A percentile compares a stretch with the other conserved stretches of the same genome.
These are phyloP conservation scores for Dipus sagitta DNA, from an alignment of 2,797 vertebrate species.

Conservation along the genomic window DNA sequence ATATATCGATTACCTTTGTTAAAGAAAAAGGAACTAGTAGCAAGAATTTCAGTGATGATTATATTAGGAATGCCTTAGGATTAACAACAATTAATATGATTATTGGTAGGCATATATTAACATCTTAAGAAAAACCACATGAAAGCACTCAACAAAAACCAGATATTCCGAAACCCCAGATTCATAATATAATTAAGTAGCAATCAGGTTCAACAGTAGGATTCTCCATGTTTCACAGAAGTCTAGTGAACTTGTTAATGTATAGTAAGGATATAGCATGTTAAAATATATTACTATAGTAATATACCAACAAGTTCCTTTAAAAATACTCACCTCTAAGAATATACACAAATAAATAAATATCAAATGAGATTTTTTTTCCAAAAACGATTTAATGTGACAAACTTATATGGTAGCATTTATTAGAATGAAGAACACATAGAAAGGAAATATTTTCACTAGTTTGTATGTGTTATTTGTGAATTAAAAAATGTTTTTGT, in stretches of 20 bases:
- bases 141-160: constrained; percentile 42
- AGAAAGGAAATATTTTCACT: not conserved
- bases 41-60: constrained; percentile 61
- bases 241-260: constrained; percentile 8
- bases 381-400: not conserved
- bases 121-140: constrained; percentile 56
- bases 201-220: not conserved
- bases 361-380: constrained; percentile 43
- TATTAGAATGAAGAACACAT: constrained; percentile 24
- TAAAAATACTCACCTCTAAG: not conserved
- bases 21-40: constrained; percentile 67
- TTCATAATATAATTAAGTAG: constrained; percentile 44
- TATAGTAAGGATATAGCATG: not conserved
- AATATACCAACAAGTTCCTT: not conserved
- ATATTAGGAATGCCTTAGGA: constrained; percentile 53
- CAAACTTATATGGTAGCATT: not conserved
- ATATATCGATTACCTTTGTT: constrained; percentile 59
- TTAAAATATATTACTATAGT: not conserved
- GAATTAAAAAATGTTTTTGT: not conserved
- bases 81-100: constrained; percentile 68
- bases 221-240: not conserved
- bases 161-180: constrained; percentile 34
- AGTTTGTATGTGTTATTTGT: not conserved
- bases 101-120: constrained; percentile 1
- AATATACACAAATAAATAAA: constrained; percentile 21